phyloP scores from a whole-genome alignment of 64 coral and sea anemone species.

The Orbicella faveolata region DNA sequence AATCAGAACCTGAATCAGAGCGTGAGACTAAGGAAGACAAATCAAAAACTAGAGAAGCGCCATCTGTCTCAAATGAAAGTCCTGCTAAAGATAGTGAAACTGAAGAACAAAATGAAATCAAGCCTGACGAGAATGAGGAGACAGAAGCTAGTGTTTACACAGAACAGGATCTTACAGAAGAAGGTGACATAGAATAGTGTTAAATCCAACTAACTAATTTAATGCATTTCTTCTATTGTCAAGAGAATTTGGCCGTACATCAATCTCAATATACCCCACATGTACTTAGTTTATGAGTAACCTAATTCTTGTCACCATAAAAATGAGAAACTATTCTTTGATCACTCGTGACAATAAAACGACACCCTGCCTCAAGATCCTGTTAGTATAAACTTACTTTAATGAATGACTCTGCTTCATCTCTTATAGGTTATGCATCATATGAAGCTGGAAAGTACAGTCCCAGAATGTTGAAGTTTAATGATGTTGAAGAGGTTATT shows the following conservation, averaged over 20 bases:
- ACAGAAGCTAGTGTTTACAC: slow-evolving; percentile 58
- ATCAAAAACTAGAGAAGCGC: neutral
- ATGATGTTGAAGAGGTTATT: slow-evolving; percentile 87
- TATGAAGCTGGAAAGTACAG: slow-evolving; percentile 95
- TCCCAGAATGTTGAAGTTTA: slow-evolving; percentile 78
- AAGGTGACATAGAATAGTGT: slow-evolving; percentile 27
- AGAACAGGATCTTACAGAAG: slow-evolving; percentile 89
- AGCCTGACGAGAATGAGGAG: slow-evolving; percentile 37
- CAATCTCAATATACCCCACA: too few species aligned
- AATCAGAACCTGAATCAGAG: slow-evolving; percentile 65
- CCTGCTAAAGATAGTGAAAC: neutral
- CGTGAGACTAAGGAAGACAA: neutral
- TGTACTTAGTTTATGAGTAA: too few species aligned
- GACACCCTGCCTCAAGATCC: neutral
- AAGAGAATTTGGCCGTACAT: too few species aligned
- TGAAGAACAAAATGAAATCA: neutral
- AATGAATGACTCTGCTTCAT: neutral
- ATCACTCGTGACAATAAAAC: too few species aligned
- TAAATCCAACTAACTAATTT: too few species aligned
- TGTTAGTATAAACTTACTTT: neutral
- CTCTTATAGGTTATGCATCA: slow-evolving; percentile 70
- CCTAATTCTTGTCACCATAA: too few species aligned
- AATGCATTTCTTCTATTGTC: too few species aligned
- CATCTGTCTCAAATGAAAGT: neutral
- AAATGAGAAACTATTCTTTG: too few species aligned